Conservation (phyloP, 2,113 vertebrate species). For the Festucalex cinctus region DNA sequence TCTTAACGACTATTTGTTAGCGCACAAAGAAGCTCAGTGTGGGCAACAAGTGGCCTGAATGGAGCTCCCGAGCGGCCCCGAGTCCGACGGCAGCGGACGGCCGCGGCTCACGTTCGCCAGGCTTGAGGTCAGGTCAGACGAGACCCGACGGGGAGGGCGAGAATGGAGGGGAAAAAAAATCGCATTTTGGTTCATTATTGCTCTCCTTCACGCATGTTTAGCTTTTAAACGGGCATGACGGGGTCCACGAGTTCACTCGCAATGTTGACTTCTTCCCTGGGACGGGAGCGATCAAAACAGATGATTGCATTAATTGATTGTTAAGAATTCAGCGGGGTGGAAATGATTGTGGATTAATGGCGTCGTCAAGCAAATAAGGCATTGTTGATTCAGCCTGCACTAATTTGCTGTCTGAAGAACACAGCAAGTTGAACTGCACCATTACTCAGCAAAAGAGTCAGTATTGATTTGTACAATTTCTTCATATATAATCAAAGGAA, state of each 20-base stretch:
- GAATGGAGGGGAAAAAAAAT: conserved; percentile 37
- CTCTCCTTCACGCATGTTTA: conserved; percentile 37
- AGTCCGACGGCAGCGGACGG: conserved; percentile 49
- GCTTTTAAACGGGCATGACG: neutral
- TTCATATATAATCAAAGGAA: no score
- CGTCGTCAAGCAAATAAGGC: neutral
- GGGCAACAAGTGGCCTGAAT: conserved; percentile 59
- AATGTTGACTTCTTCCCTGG: neutral
- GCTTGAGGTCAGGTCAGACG: conserved; percentile 50
- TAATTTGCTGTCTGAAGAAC: neutral
- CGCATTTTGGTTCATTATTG: conserved; percentile 55
- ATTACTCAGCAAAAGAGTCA: no score
- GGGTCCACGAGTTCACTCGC: neutral
- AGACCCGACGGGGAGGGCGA: conserved; percentile 29
- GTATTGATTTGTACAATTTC: no score
- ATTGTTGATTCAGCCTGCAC: neutral
- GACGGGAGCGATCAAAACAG: neutral
- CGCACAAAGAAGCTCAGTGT: conserved; percentile 73
- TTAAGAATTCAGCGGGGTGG: neutral
- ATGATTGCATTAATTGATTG: neutral
- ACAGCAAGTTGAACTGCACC: neutral
- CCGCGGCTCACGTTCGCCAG: conserved; percentile 59
- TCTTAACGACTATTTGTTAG: conserved; percentile 70
- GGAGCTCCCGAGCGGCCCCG: conserved; percentile 64
- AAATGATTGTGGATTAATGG: neutral